These are phyloP conservation scores for Megalops cyprinoides DNA, from an alignment of 2,797 vertebrate species.

Conservation along the genomic window DNA sequence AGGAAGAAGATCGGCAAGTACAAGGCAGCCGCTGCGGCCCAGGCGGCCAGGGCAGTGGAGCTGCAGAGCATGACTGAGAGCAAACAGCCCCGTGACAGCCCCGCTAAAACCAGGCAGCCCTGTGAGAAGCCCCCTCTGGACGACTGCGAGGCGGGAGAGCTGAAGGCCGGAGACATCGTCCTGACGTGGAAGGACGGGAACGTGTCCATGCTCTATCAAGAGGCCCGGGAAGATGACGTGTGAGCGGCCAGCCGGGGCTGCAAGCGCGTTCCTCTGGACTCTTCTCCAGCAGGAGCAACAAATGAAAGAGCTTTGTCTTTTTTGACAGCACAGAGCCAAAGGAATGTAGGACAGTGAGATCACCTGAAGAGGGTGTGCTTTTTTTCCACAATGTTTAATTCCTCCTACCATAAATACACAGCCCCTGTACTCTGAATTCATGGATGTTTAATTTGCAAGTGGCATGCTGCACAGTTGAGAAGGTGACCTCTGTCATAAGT, in stretches of 20 bases:
- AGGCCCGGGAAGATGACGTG: conserved; percentile 44
- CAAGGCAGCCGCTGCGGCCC: conserved; percentile 42
- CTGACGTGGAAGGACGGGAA: conserved; percentile 80
- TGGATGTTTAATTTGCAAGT: not conserved
- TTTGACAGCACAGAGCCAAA: not conserved
- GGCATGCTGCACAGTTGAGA: not conserved
- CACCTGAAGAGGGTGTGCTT: not conserved
- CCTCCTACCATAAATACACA: not conserved
- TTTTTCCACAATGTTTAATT: not conserved
- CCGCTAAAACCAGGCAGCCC: conserved; percentile 11
- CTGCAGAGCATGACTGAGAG: conserved; percentile 39
- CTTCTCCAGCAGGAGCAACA: not conserved
- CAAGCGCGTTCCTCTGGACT: not conserved
- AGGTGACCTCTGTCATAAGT: too few relatives aligned
- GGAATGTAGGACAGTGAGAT: not conserved
- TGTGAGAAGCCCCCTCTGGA: not conserved
- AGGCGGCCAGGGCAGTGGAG: conserved; percentile 54
- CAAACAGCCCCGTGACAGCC: conserved; percentile 6
- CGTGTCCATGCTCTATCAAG: conserved; percentile 64
- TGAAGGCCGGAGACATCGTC: conserved; percentile 61
- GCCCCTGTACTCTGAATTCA: not conserved
- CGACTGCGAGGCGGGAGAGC: conserved; percentile 39
- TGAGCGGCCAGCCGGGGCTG: conserved; percentile 33
- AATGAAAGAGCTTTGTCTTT: not conserved
- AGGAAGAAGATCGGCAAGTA: conserved; percentile 70